Evolutionary conservation across 2,888 invertebrate genomes (phyloP).

Genomic region (Cataglyphis livida): DNA sequence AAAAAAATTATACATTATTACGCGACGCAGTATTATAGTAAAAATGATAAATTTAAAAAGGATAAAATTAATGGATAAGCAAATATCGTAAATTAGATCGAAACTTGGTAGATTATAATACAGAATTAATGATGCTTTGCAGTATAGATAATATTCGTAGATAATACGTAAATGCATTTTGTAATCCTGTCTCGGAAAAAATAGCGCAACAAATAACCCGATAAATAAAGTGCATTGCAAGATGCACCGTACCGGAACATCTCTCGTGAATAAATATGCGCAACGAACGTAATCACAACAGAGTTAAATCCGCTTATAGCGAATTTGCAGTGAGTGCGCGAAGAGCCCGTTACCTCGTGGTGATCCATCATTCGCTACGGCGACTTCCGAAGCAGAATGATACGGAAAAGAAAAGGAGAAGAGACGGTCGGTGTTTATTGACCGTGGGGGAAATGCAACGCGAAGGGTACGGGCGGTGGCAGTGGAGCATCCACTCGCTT

Average conservation of each 20-base stretch:
- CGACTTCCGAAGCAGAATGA: slow-evolving; percentile 27
- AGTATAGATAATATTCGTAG: background rate
- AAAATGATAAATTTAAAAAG: background rate
- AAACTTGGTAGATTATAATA: slow-evolving; percentile 12
- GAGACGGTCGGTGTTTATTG: slow-evolving; percentile 58
- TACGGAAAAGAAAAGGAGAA: slow-evolving; percentile 34
- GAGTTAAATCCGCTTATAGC: slow-evolving; percentile 46
- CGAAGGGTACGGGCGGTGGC: background rate
- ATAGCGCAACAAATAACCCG: slow-evolving; percentile 36
- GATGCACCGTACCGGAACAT: slow-evolving; percentile 36
- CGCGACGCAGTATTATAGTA: too few relatives aligned
- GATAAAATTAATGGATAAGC: background rate
- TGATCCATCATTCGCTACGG: slow-evolving; percentile 40
- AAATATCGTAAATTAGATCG: slow-evolving; percentile 6
- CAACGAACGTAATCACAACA: slow-evolving; percentile 48
- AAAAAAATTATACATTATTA: background rate
- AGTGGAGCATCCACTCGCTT: slow-evolving; percentile 44
- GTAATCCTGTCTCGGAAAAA: slow-evolving; percentile 10
- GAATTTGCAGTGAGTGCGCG: slow-evolving; percentile 26
- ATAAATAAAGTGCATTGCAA: slow-evolving; percentile 43
- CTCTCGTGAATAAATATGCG: slow-evolving; percentile 47
- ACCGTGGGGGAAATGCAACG: slow-evolving; percentile 41
- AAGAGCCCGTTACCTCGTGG: slow-evolving; percentile 12
- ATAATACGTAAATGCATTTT: slow-evolving; percentile 36
- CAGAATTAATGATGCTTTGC: slow-evolving; percentile 32